Percentiles rank a stretch among this genome's conserved stretches.
Conservation (phyloP, 2,113 vertebrate species). For the Triplophysa dalaica region DNA sequence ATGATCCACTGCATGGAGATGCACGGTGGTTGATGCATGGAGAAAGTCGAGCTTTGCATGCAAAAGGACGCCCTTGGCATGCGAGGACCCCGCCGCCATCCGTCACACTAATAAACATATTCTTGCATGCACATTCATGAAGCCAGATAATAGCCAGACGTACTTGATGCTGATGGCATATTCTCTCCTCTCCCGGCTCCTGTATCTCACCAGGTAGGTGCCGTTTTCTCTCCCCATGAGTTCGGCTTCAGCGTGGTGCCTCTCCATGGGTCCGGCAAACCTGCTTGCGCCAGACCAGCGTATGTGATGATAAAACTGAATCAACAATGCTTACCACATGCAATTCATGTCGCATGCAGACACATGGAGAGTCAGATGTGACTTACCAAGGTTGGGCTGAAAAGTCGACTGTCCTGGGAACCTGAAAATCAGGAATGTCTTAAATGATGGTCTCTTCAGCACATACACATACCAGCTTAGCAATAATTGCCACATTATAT, state of each 20-base stretch:
- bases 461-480: not conserved
- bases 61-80: not conserved
- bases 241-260: slow-evolving; percentile 87
- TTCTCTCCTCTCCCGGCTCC: slow-evolving; percentile 88
- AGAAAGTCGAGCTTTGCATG: slow-evolving; percentile 1
- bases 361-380: slow-evolving; percentile 22
- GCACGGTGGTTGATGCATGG: not conserved
- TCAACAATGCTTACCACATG: slow-evolving; percentile 49
- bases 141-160: slow-evolving; percentile 58
- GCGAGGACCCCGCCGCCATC: slow-evolving; percentile 14
- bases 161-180: slow-evolving; percentile 98
- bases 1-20: not conserved
- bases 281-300: slow-evolving; percentile 62
- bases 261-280: slow-evolving; percentile 93
- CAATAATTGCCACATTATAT: too few relatives aligned
- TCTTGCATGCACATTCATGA: not conserved
- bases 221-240: slow-evolving; percentile 86
- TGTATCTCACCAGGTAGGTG: slow-evolving; percentile 88
- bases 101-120: not conserved
- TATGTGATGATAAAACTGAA: slow-evolving; percentile 51
- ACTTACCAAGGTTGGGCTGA: slow-evolving; percentile 87
- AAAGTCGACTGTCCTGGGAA: slow-evolving; percentile 93
- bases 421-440: slow-evolving; percentile 68
- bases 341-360: slow-evolving; percentile 22
- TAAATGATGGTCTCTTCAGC: not conserved